Evolutionary conservation across 1,140 invertebrate genomes (phyloP).

Genomic region (Achatina immaculata): DNA sequence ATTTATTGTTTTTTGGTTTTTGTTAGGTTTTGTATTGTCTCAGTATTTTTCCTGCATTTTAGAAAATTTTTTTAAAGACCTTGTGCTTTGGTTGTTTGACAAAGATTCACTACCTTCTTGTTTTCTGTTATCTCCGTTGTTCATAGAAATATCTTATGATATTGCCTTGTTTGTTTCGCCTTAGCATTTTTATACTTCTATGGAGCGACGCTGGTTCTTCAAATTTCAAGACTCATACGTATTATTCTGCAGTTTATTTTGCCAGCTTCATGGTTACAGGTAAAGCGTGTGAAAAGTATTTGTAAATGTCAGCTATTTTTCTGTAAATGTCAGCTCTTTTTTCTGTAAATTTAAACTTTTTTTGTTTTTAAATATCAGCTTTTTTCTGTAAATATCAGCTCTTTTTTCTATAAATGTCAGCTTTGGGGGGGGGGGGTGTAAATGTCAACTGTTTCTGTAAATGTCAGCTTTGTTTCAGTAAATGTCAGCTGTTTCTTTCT

Average conservation of each 20-base stretch:
- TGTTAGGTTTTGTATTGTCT: too few relatives aligned
- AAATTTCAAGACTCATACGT: not conserved
- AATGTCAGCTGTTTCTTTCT: too few relatives aligned
- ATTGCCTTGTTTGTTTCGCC: not conserved
- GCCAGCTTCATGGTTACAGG: constrained; percentile 20
- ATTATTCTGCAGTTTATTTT: not conserved
- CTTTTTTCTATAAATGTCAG: not conserved
- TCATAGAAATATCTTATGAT: too few relatives aligned
- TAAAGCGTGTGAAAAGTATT: not conserved
- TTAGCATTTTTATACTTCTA: constrained; percentile 19
- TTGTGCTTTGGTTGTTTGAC: too few relatives aligned
- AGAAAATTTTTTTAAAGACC: too few relatives aligned
- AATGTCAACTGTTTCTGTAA: too few relatives aligned
- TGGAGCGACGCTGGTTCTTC: not conserved
- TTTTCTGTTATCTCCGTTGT: too few relatives aligned
- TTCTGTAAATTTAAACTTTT: not conserved
- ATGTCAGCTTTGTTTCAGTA: too few relatives aligned
- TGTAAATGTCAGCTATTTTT: not conserved
- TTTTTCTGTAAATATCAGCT: not conserved
- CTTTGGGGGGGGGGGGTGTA: not conserved
- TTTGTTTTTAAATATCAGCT: not conserved
- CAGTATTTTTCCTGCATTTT: too few relatives aligned
- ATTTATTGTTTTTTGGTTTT: too few relatives aligned
- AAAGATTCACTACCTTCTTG: too few relatives aligned
- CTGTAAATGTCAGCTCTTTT: not conserved